Evolutionary conservation across 2,113 vertebrate species (phyloP).

Genomic region (Montifringilla adamsi): DNA sequence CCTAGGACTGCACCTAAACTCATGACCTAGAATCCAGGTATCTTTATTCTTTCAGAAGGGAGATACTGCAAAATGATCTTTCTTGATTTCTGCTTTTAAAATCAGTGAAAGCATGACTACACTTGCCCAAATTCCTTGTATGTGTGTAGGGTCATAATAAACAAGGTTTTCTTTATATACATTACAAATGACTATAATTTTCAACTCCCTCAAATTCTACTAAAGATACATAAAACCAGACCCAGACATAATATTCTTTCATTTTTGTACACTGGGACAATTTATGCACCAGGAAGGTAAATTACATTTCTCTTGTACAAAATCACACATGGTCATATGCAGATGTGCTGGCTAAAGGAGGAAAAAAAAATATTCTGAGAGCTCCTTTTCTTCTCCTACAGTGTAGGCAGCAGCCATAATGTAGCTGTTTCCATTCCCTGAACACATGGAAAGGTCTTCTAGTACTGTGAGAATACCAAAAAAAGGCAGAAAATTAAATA

Average conservation of each 20-base stretch:
- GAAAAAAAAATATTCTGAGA: background rate
- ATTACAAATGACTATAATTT: background rate
- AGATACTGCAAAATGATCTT: background rate
- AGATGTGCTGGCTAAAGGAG: background rate
- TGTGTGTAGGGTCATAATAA: background rate
- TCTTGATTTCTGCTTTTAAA: background rate
- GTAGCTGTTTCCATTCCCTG: background rate
- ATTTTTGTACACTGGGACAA: slow-evolving; percentile 17
- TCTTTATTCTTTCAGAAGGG: background rate
- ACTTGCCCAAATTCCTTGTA: background rate
- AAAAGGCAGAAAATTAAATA: background rate
- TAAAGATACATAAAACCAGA: background rate
- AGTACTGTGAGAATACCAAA: background rate
- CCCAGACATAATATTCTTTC: background rate
- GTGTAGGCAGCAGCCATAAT: background rate
- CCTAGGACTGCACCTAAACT: background rate
- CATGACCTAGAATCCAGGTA: background rate
- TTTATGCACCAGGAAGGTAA: slow-evolving; percentile 48
- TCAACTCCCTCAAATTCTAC: background rate
- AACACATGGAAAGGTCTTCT: background rate
- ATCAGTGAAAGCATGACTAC: background rate
- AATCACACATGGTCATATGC: slow-evolving; percentile 6
- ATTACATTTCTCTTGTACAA: slow-evolving; percentile 33
- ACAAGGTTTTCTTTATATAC: background rate
- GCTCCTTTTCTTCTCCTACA: background rate